A percentile compares a stretch with the other conserved stretches of the same genome.
Evolutionary conservation across 2,888 invertebrate species (phyloP).

Genomic region (Melieria picta): DNA sequence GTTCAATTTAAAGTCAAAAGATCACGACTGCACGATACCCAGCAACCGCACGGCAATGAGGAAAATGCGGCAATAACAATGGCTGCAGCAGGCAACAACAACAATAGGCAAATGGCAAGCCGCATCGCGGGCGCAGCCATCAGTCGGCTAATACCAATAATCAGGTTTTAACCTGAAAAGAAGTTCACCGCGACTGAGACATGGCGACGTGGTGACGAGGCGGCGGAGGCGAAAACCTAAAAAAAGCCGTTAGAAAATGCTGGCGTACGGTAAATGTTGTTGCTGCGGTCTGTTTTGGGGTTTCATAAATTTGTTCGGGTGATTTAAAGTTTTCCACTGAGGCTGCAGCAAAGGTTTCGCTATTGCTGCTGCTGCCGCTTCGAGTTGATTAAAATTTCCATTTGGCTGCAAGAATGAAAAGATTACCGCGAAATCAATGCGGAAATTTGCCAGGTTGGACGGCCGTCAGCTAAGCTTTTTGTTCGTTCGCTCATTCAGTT

Average conservation of each 20-base stretch:
- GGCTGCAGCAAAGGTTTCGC: not conserved
- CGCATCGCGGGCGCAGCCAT: too few relatives aligned
- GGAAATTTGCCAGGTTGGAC: slow-evolving; percentile 4
- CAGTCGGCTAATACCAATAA: slow-evolving; percentile 20
- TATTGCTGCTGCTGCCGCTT: too few relatives aligned
- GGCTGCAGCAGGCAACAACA: not conserved
- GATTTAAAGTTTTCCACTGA: slow-evolving; percentile 43
- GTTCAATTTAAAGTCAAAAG: slow-evolving; percentile 45
- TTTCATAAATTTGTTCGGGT: slow-evolving; percentile 42
- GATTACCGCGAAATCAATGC: slow-evolving; percentile 1
- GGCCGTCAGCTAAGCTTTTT: too few relatives aligned
- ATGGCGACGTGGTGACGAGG: not conserved
- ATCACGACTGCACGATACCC: slow-evolving; percentile 41
- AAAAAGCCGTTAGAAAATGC: not conserved
- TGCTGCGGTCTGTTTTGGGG: not conserved
- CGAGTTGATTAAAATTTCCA: too few relatives aligned
- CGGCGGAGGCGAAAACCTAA: not conserved
- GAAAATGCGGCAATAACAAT: slow-evolving; percentile 1
- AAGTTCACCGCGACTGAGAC: not conserved
- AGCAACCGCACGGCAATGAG: not conserved
- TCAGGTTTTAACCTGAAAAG: slow-evolving; percentile 32
- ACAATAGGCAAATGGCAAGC: not conserved
- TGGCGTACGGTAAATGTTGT: not conserved
- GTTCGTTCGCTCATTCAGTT: too few relatives aligned
- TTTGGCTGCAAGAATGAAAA: not conserved